Base-by-base conservation (phyloP, 2,113 vertebrate species). In the Perca schrenkii region DNA sequence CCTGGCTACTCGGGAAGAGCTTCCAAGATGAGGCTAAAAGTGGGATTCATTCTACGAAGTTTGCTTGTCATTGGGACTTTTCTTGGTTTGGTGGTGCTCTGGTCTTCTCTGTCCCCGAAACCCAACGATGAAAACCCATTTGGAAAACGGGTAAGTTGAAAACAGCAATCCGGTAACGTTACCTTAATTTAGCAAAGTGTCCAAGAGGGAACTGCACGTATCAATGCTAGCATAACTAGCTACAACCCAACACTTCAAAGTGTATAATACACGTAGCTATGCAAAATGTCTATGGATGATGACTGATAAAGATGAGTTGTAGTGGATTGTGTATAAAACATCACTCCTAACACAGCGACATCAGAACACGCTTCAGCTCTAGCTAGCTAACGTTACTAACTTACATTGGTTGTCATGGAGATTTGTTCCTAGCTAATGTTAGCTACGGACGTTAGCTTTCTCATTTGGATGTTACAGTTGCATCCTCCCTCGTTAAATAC, bases 41-140 rank as follows among this genome's bases (percentile, higher is more conserved):
- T 96, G 14, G 97, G 97, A 52, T 97, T 98, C 88, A 81, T 98
- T 80, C 88, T 98, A 52, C 96, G 97, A 87, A 97, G 96, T 89
- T 71, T 97, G 84, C 91, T 97, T 64, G 89, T 96, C 58, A 83
- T 97, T 65, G 97, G 96, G 62, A 96, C 96, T 67, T 97, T 97
- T 85, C 93, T 98, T 71, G 96, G 95, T 54, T 85, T 98, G 34
- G 83, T 98, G 80, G 88, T 97, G 68, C 95, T 98, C 77, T 98
- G 97, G 97, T 97, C 96, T 1, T 97, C 95, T 16, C 92, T 98
- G 47, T 95, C 96, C 16, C 96, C 96, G 8, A 95, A 94, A 67
- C 58, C 86, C 28, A 91, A 77, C 36, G 96, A 97, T 54, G 94
- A 95, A 17, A 84, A 91, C 50, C 95, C 94, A 0, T 94, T 95